phyloP scores from a whole-genome alignment of 23 tunicate species.

The Pegea sp. region DNA sequence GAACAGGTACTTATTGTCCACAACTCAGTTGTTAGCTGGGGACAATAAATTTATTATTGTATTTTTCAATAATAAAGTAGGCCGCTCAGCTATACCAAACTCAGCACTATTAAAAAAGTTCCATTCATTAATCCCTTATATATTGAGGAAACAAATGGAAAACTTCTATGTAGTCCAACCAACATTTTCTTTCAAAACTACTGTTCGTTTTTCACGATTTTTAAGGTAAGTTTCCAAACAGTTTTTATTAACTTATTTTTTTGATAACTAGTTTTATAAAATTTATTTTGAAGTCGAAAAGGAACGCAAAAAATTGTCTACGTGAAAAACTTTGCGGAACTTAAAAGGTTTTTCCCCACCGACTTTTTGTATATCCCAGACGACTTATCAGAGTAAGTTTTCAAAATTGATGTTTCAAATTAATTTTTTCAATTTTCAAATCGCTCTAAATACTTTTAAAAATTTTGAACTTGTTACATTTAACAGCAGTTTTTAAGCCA shows the following conservation, averaged over 20 bases:
- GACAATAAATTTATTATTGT: constrained; percentile 43
- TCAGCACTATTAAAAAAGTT: constrained; percentile 37
- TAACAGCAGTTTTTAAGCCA: no score
- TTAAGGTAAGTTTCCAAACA: constrained; percentile 15
- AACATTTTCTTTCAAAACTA: constrained; percentile 49
- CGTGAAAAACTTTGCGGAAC: constrained; percentile 34
- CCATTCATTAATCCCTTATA: constrained; percentile 29
- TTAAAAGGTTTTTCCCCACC: constrained; percentile 47
- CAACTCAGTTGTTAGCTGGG: constrained; percentile 49
- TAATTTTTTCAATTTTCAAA: no score
- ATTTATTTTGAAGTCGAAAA: constrained; percentile 40
- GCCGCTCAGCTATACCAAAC: constrained; percentile 33
- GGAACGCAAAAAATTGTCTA: constrained; percentile 43
- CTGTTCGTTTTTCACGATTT: constrained; percentile 29
- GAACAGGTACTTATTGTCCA: constrained; percentile 55
- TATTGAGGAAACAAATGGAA: constrained; percentile 48
- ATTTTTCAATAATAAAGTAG: constrained; percentile 36
- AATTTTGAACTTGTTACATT: no score
- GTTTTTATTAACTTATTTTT: neutral
- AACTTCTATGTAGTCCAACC: constrained; percentile 63
- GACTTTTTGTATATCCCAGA: constrained; percentile 69
- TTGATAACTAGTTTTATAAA: neutral
- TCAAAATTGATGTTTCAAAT: no score
- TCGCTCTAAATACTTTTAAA: no score
- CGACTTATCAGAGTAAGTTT: constrained; percentile 37